phyloP scores from a whole-genome alignment of 2,113 vertebrate genomes.

The Sciurus niger region DNA sequence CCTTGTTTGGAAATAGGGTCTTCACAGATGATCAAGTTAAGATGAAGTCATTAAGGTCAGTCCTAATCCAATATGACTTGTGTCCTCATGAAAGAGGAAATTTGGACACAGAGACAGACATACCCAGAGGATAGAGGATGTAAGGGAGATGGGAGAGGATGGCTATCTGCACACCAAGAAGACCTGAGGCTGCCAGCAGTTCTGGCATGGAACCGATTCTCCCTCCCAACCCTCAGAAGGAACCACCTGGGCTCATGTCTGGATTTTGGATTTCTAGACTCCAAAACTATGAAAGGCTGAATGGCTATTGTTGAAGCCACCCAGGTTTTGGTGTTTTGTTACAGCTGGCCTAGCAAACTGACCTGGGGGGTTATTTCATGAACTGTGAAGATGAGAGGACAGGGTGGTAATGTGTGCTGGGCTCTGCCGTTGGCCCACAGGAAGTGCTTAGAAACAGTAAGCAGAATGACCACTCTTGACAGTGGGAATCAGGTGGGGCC shows the following conservation, averaged over 20 bases:
- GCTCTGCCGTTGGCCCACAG: background rate
- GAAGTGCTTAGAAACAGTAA: background rate
- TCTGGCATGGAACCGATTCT: background rate
- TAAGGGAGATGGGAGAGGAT: background rate
- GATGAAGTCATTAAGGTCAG: background rate
- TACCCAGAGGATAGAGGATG: background rate
- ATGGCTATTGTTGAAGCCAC: background rate
- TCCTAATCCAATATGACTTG: background rate
- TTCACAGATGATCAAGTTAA: conserved; percentile 17
- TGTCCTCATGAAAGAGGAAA: background rate
- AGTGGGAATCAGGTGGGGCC: background rate
- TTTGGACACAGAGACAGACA: background rate
- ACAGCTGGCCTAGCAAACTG: background rate
- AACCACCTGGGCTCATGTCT: background rate
- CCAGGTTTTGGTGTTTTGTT: background rate
- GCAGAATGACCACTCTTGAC: background rate
- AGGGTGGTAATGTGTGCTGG: background rate
- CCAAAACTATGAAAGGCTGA: background rate
- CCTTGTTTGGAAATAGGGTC: background rate
- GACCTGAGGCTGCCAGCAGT: background rate
- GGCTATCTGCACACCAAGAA: background rate
- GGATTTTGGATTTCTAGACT: background rate
- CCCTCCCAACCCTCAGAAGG: background rate
- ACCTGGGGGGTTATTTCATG: background rate
- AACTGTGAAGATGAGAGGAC: background rate